phyloP scores from a whole-genome alignment of 2,113 vertebrate species.

The Blennius ocellaris region DNA sequence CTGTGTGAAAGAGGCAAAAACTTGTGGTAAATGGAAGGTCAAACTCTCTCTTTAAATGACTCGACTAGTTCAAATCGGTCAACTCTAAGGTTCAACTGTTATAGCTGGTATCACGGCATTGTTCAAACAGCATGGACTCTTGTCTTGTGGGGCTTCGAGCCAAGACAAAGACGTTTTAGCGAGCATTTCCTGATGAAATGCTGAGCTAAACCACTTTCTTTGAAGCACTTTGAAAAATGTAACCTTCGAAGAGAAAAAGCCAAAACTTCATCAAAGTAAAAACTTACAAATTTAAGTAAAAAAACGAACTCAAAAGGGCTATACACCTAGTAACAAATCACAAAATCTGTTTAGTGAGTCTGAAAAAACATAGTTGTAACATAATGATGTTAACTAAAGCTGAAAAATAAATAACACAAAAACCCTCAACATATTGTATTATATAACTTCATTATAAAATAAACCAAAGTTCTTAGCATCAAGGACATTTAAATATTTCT shows the following conservation, averaged over 20 bases:
- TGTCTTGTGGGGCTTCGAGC: constrained; percentile 50
- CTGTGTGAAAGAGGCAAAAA: not conserved
- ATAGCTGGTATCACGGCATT: constrained; percentile 69
- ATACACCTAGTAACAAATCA: not conserved
- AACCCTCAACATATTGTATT: too few relatives aligned
- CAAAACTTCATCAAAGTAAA: not conserved
- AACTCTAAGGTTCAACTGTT: constrained; percentile 30
- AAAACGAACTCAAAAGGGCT: not conserved
- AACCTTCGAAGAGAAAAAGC: not conserved
- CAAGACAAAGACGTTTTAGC: constrained; percentile 58
- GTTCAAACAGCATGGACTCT: constrained; percentile 76
- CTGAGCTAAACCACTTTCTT: constrained; percentile 73
- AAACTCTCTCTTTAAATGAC: constrained; percentile 73
- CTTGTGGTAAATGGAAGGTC: constrained; percentile 1
- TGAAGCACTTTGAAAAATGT: constrained; percentile 29
- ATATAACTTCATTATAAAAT: too few relatives aligned
- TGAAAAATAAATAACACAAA: too few relatives aligned
- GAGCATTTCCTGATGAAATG: constrained; percentile 74
- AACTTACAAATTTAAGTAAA: not conserved
- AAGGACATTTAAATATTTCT: constrained; percentile 1
- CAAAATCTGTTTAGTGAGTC: not conserved
- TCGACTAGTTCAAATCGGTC: constrained; percentile 29
- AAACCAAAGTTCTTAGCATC: not conserved
- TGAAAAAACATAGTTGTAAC: too few relatives aligned
- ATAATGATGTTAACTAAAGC: too few relatives aligned